Base-by-base conservation (phyloP, 92 coral and sea anemone genomes). In the Muricea muricata region DNA sequence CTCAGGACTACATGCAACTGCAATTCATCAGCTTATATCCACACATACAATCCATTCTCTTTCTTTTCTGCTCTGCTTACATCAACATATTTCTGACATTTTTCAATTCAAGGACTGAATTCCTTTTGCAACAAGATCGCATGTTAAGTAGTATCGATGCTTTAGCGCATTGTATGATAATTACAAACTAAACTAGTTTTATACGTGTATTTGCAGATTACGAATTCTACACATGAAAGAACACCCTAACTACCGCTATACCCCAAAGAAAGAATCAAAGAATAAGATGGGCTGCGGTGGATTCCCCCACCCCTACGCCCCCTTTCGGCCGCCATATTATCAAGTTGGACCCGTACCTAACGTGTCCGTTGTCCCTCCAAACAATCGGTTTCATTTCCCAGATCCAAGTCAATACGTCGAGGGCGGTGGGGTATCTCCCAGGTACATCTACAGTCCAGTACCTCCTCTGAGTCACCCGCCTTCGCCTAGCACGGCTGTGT, bases 161-260 rank as follows among this genome's bases (percentile, higher is more conserved):
- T n/a, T n/a, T n/a, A n/a, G n/a, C n/a, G n/a, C n/a, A n/a, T n/a
- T n/a, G n/a, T n/a, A n/a, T n/a, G n/a, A n/a, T n/a, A n/a, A n/a
- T n/a, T n/a, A n/a, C n/a, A n/a, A n/a, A n/a, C n/a, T n/a, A n/a
- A n/a, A n/a, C n/a, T n/a, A n/a, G n/a, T n/a, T n/a, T n/a, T n/a
- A n/a, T n/a, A n/a, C n/a, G n/a, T 52, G 18, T 26, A 8, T 28
- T 63, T 30, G 20, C 11, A 63, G 99, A 65, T 90, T 97, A 23
- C 86, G 99, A 54, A 97, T 97, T 40, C 91, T 94, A 28, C 99
- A 97, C 77, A 97, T 97, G 99, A 97, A 97, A 48, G 97, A 97
- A 35, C 97, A 97, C 58, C 99, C 99, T 0, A 97, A 97, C 74
- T 97, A 97, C 73, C 88, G 99, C 6, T 97, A 97, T 76, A 97